Evolutionary conservation across 35 echinoderm and acorn worm species (phyloP), one percentile per base, ranked within the genome.

Genomic region (Lytechinus variegatus): DNA sequence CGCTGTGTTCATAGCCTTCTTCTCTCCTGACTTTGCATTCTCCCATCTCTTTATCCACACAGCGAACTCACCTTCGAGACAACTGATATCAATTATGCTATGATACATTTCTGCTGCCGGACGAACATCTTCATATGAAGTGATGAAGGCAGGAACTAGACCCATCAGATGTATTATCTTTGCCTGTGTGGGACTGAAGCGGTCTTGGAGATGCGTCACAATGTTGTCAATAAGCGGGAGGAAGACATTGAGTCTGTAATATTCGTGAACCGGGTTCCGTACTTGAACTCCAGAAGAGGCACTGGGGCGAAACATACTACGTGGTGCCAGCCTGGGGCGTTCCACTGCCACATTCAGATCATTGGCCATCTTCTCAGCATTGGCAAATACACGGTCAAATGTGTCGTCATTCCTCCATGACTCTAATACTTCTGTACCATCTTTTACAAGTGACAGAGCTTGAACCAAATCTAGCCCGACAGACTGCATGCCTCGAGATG

Each of bases 351-450:
- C 87, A 89, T 89, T 28, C 7, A 29, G 4, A 3, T 29, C 87
- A 89, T 89, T 89, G 0, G 87, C 87, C 87, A 89, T 53, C 87
- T 89, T 89, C 28, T 51, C 27, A 27, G 87, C 27, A 89, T 89
- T 5, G 27, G 6, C 54, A 54, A 3, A 19, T n/a, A n/a, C n/a
- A n/a, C n/a, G n/a, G 54, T 92, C 54, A 27, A 51, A 92, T 92
- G 91, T 54, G 52, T 53, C 91, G 16, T 93, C 91, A 56, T 93
- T 53, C 91, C 91, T 93, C 91, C 91, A 93, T 52, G 54, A 28
- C 21, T 8, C 8, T 28, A 93, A 10, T 9, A 93, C 91, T 8
- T 93, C 52, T 54, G 27, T 28, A 54, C 53, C 91, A 52, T 27
- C 13, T 93, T 9, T 52, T 12, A 93, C 91, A 1, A 54, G 27